Conservation (phyloP, 2,888 invertebrate species). For the Philereme transversata region DNA sequence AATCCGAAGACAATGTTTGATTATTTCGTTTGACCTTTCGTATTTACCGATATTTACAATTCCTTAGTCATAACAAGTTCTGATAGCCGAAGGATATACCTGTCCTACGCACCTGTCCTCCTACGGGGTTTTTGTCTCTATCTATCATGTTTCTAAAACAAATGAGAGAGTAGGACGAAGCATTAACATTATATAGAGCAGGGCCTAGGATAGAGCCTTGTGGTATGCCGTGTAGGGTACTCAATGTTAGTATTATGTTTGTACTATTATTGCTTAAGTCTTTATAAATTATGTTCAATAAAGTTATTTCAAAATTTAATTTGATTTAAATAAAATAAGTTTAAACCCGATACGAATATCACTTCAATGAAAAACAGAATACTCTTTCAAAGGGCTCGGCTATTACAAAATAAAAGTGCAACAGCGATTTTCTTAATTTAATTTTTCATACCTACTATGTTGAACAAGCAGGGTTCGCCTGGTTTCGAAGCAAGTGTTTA, state of each 20-base stretch:
- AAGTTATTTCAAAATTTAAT: neutral
- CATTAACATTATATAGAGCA: conserved; percentile 48
- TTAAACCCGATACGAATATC: no score
- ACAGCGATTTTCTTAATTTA: no score
- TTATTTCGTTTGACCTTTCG: conserved; percentile 20
- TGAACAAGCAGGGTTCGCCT: no score
- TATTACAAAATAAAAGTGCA: no score
- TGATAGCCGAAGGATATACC: conserved; percentile 33
- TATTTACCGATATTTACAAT: conserved; percentile 9
- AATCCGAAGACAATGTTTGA: no score
- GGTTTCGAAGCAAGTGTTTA: no score
- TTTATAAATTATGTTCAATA: no score
- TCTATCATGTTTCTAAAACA: conserved; percentile 32
- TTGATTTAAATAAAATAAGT: no score
- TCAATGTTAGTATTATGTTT: conserved; percentile 16
- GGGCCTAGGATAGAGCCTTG: conserved; percentile 63
- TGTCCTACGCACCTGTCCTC: conserved; percentile 54
- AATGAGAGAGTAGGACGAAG: conserved; percentile 42
- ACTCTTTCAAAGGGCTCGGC: no score
- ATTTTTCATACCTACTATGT: no score
- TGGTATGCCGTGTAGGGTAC: conserved; percentile 56
- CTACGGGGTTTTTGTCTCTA: conserved; percentile 48
- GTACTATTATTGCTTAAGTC: neutral
- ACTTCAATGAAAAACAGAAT: no score
- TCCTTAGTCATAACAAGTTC: conserved; percentile 27